phyloP scores from a whole-genome alignment of 2,113 vertebrate species.

The Megalops atlanticus region DNA sequence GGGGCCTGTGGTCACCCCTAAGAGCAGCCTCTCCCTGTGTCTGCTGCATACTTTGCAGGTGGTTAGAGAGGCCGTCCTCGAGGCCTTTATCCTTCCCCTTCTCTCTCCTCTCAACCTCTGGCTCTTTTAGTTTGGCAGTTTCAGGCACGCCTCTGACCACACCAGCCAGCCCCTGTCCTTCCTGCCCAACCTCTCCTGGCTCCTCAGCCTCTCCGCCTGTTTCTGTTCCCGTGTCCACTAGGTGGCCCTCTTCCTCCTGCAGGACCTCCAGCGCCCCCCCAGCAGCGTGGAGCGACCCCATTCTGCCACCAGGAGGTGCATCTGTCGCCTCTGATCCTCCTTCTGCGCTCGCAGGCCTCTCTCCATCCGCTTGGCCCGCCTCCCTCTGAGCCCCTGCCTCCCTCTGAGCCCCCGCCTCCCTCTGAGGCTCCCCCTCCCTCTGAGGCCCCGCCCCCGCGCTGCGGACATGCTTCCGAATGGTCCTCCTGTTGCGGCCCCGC shows the following conservation, averaged over 20 bases:
- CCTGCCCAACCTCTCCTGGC: neutral
- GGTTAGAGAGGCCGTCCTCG: neutral
- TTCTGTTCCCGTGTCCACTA: conserved; percentile 27
- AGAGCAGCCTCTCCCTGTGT: too few relatives aligned
- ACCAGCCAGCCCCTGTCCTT: conserved; percentile 19
- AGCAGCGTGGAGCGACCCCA: neutral
- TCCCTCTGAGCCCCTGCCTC: neutral
- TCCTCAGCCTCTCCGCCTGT: neutral
- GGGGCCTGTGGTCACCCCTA: neutral
- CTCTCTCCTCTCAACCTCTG: conserved; percentile 3
- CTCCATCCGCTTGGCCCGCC: neutral
- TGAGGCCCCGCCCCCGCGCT: neutral
- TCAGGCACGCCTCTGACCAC: neutral
- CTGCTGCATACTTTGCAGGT: neutral
- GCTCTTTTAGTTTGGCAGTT: neutral
- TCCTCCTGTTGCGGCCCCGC: conserved; percentile 48
- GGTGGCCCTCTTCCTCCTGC: conserved; percentile 36
- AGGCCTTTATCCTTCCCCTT: neutral
- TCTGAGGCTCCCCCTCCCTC: neutral
- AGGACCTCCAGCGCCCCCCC: conserved; percentile 34
- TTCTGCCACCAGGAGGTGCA: neutral
- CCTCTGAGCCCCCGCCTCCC: neutral
- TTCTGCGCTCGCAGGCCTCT: neutral
- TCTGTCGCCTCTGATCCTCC: neutral
- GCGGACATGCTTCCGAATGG: conserved; percentile 51